phyloP scores from a whole-genome alignment of 2,113 vertebrate species.

The Cricetomys ansorgei region DNA sequence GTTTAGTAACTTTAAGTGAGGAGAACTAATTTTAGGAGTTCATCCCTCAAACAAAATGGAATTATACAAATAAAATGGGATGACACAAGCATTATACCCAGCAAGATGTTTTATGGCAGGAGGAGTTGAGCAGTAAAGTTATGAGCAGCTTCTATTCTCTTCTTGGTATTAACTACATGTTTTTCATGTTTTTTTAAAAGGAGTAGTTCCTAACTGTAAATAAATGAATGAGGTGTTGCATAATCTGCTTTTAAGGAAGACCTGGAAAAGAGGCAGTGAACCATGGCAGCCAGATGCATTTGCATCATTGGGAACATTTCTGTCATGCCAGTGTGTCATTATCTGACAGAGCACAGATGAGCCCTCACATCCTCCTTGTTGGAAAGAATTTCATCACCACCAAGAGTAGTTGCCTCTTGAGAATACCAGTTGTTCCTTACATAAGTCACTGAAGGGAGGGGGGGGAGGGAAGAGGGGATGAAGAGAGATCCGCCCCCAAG shows the following conservation, averaged over 20 bases:
- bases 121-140: background rate
- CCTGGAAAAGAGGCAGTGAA: background rate
- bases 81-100: background rate
- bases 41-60: background rate
- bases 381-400: background rate
- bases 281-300: background rate
- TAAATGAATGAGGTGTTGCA: constrained; percentile 38
- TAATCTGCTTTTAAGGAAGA: constrained; percentile 40
- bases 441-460: background rate
- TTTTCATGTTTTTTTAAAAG: background rate
- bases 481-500: no score
- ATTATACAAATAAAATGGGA: background rate
- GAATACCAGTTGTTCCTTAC: background rate
- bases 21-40: background rate
- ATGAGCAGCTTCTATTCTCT: background rate
- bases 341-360: constrained; percentile 43
- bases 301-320: background rate
- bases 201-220: constrained; percentile 15
- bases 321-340: background rate
- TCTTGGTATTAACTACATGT: background rate
- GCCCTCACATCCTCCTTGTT: background rate
- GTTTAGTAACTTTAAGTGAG: background rate
- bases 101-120: background rate
- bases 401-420: background rate
- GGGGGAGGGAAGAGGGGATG: background rate